Conservation (phyloP, 2,888 invertebrate species). For the Melanophora roralis region DNA sequence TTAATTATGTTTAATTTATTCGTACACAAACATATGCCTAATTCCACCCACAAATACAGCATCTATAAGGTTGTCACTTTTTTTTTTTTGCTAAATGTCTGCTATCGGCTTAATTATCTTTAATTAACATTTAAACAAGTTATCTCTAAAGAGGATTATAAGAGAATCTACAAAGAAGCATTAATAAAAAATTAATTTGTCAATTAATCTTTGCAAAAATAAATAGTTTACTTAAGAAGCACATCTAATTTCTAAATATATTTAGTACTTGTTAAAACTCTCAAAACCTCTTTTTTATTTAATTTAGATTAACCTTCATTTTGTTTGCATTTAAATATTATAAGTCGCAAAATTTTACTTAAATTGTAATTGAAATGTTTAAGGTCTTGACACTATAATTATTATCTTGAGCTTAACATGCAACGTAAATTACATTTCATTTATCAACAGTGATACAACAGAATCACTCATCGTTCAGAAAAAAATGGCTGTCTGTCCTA, state of each 20-base stretch:
- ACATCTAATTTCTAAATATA: no score
- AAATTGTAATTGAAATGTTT: not conserved
- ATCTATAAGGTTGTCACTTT: conserved; percentile 13
- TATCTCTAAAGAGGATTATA: not conserved
- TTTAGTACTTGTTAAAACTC: not conserved
- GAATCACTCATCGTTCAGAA: not conserved
- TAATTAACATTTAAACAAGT: conserved; percentile 5
- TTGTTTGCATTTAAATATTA: not conserved
- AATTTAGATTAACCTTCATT: not conserved
- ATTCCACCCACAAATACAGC: not conserved
- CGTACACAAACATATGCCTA: no score
- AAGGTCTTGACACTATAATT: not conserved
- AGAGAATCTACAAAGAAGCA: not conserved
- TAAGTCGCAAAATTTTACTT: not conserved
- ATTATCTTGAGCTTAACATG: not conserved
- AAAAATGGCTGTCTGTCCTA: no score
- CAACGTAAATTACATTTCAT: not conserved
- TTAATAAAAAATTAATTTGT: not conserved
- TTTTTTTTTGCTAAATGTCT: conserved; percentile 52
- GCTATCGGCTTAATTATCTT: conserved; percentile 19
- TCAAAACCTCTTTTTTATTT: not conserved
- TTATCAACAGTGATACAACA: conserved; percentile 29
- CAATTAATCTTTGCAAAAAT: not conserved
- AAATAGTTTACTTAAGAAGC: no score
- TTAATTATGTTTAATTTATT: conserved; percentile 26